Evolutionary conservation across 2,797 vertebrate genomes (phyloP).

Genomic region (Harpagifer antarcticus): DNA sequence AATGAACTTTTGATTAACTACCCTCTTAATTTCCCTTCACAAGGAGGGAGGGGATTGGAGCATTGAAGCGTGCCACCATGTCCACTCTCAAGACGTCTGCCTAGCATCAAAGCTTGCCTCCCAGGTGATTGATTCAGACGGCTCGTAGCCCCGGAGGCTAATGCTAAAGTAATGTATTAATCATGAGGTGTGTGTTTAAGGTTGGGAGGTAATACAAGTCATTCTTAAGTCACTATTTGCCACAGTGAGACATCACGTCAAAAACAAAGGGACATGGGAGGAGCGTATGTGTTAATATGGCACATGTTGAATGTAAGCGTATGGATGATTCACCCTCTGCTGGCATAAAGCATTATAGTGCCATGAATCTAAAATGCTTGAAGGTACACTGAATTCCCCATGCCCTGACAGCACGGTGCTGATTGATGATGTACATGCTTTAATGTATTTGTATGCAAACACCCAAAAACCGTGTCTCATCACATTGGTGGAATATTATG

Average conservation of each 20-base stretch:
- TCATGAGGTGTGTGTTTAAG: conserved; percentile 51
- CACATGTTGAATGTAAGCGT: conserved; percentile 49
- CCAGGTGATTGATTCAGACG: conserved; percentile 75
- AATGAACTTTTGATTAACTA: conserved; percentile 86
- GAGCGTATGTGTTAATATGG: conserved; percentile 48
- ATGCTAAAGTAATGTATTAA: conserved; percentile 78
- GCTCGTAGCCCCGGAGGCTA: conserved; percentile 60
- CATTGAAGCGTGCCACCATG: conserved; percentile 44
- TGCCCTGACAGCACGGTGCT: conserved; percentile 22
- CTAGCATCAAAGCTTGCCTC: conserved; percentile 48
- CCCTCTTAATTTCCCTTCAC: conserved; percentile 79
- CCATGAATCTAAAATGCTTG: conserved; percentile 54
- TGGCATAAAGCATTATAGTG: conserved; percentile 20
- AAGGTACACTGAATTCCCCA: conserved; percentile 38
- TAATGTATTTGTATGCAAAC: conserved; percentile 66
- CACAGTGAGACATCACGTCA: conserved; percentile 44
- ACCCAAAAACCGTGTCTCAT: conserved; percentile 36
- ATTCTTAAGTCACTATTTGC: conserved; percentile 56
- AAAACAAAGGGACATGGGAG: conserved; percentile 50
- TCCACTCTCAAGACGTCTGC: conserved; percentile 48
- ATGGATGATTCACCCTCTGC: conserved; percentile 38
- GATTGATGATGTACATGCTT: conserved; percentile 64
- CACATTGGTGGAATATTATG: conserved; percentile 31
- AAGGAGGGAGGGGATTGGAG: conserved; percentile 63
- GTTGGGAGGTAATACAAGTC: conserved; percentile 46